Evolutionary conservation across 2,797 vertebrate species (phyloP).

Genomic region (Aotus griseimembra): DNA sequence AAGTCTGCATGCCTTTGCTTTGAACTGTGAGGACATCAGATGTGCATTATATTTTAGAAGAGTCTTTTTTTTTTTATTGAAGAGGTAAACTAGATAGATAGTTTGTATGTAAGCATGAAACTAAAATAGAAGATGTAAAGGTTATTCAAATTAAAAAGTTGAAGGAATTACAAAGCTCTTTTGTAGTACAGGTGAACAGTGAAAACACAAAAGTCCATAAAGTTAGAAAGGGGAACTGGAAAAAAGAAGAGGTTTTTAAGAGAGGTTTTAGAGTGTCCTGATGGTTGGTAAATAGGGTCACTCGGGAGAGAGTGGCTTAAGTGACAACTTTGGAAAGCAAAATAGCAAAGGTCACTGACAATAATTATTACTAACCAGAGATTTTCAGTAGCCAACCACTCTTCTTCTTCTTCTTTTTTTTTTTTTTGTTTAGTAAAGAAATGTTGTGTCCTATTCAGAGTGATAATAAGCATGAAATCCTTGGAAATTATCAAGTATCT

Average conservation of each 20-base stretch:
- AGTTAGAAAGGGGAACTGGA: not conserved
- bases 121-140: not conserved
- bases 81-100: not conserved
- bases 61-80: not conserved
- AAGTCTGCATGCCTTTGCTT: not conserved
- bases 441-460: not conserved
- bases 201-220: not conserved
- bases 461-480: not conserved
- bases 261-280: not conserved
- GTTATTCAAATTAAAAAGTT: constrained; percentile 13
- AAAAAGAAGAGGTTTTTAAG: not conserved
- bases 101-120: not conserved
- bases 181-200: not conserved
- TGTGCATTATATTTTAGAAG: not conserved
- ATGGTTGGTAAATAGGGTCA: not conserved
- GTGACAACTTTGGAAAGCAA: not conserved
- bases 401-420: not conserved
- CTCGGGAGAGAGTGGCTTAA: not conserved
- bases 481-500: not conserved
- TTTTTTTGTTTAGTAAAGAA: not conserved
- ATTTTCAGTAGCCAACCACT: not conserved
- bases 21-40: not conserved
- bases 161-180: not conserved
- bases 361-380: not conserved
- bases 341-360: not conserved